Conservation (phyloP, 2,113 vertebrate genomes). For the Todiramphus chloris region DNA sequence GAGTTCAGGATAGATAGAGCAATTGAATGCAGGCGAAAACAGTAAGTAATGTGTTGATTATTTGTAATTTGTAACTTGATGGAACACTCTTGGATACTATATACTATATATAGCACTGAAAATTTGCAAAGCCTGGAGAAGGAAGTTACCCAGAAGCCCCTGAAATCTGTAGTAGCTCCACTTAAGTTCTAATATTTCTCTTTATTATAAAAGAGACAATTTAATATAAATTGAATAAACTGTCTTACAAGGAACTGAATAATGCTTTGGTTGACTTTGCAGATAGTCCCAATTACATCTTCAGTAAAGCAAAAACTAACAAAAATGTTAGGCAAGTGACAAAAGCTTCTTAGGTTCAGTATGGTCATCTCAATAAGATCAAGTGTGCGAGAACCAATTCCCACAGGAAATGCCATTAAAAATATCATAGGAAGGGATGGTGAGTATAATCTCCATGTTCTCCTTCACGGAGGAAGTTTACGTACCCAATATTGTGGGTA, state of each 20-base stretch:
- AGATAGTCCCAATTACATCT: background rate
- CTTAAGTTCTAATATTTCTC: background rate
- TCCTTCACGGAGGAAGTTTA: background rate
- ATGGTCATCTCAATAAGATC: background rate
- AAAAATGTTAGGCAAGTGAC: background rate
- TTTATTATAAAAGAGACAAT: background rate
- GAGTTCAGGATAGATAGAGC: slow-evolving; percentile 93
- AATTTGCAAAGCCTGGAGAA: background rate
- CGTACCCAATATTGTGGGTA: background rate
- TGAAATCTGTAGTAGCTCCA: background rate
- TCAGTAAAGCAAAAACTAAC: background rate
- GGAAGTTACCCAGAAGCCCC: background rate
- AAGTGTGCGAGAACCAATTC: background rate
- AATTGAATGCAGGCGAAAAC: slow-evolving; percentile 88
- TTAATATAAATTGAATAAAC: background rate
- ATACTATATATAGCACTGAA: background rate
- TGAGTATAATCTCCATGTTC: background rate
- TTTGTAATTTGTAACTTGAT: background rate
- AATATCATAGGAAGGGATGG: background rate
- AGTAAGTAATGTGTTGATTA: slow-evolving; percentile 78
- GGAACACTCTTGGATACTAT: background rate
- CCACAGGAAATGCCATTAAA: background rate
- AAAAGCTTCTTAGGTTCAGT: background rate
- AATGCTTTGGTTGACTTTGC: background rate
- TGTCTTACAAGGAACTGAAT: background rate